Evolutionary conservation across 2,888 invertebrate species (phyloP).

Genomic region (Trypoxylon attenuatum): DNA sequence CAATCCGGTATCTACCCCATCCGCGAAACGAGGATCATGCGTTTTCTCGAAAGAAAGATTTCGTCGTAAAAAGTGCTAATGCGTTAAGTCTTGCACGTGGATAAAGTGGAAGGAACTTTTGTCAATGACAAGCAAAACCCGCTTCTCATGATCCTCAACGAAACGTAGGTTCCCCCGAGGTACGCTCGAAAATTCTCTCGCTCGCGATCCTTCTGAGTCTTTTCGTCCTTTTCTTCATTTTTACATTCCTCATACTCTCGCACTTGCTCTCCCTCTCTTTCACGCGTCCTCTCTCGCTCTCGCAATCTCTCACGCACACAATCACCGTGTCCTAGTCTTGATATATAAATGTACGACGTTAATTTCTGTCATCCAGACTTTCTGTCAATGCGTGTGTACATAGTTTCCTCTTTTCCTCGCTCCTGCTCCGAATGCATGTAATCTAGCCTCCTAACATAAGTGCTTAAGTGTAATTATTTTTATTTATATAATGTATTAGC

Average conservation of each 20-base stretch:
- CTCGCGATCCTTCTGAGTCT: neutral
- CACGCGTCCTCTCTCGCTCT: neutral
- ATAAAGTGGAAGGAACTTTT: conserved; percentile 27
- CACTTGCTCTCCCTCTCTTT: conserved; percentile 10
- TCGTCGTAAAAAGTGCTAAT: neutral
- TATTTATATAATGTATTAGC: conserved; percentile 62
- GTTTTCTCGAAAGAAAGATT: neutral
- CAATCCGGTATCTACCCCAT: neutral
- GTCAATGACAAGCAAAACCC: conserved; percentile 19
- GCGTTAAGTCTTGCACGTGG: conserved; percentile 8
- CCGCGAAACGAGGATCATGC: neutral
- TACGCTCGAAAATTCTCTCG: conserved; percentile 41
- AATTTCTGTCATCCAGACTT: conserved; percentile 48
- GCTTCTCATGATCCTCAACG: conserved; percentile 30
- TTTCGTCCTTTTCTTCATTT: conserved; percentile 5
- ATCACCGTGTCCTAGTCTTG: conserved; percentile 53
- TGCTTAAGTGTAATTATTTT: conserved; percentile 66
- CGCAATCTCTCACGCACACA: conserved; percentile 33
- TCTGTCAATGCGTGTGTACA: conserved; percentile 37
- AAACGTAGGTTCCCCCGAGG: conserved; percentile 48
- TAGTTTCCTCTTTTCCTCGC: conserved; percentile 29
- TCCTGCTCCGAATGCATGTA: conserved; percentile 52
- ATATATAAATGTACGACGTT: conserved; percentile 58
- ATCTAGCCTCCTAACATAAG: conserved; percentile 71
- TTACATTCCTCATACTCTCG: neutral